A percentile compares a stretch with the other conserved stretches of the same genome.
phyloP scores from a whole-genome alignment of 2,797 vertebrate species.

The Caiman crocodilus region DNA sequence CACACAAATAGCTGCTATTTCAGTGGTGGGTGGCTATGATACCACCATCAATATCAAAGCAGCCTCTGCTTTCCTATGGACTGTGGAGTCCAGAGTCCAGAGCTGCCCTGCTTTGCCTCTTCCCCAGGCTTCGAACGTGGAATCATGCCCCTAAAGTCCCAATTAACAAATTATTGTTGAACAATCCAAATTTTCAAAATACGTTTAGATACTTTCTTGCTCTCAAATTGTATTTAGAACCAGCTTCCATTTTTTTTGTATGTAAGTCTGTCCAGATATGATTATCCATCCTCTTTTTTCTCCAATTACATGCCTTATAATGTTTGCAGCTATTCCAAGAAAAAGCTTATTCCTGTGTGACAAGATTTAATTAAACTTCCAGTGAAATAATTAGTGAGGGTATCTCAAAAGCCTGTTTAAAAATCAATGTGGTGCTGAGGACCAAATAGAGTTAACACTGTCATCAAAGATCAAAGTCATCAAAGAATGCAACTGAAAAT shows the following conservation, averaged over 20 bases:
- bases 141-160: neutral
- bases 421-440: slow-evolving; percentile 76
- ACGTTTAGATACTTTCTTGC: neutral
- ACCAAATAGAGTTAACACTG: slow-evolving; percentile 86
- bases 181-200: neutral
- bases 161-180: neutral
- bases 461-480: slow-evolving; percentile 85
- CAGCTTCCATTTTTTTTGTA: slow-evolving; percentile 36
- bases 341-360: slow-evolving; percentile 81
- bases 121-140: neutral
- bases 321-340: slow-evolving; percentile 72
- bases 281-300: slow-evolving; percentile 58
- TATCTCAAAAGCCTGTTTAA: slow-evolving; percentile 81
- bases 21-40: no score
- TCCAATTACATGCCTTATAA: slow-evolving; percentile 55
- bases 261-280: slow-evolving; percentile 41
- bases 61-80: no score
- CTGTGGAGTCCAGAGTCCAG: no score
- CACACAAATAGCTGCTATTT: no score
- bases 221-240: slow-evolving; percentile 27
- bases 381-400: slow-evolving; percentile 85
- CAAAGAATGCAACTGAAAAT: slow-evolving; percentile 77
- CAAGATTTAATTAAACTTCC: slow-evolving; percentile 86
- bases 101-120: neutral
- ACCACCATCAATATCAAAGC: no score